A percentile compares a stretch with the other conserved stretches of the same genome.
phyloP scores from a whole-genome alignment of 1,140 invertebrate species.

The Aphelinus certus region DNA sequence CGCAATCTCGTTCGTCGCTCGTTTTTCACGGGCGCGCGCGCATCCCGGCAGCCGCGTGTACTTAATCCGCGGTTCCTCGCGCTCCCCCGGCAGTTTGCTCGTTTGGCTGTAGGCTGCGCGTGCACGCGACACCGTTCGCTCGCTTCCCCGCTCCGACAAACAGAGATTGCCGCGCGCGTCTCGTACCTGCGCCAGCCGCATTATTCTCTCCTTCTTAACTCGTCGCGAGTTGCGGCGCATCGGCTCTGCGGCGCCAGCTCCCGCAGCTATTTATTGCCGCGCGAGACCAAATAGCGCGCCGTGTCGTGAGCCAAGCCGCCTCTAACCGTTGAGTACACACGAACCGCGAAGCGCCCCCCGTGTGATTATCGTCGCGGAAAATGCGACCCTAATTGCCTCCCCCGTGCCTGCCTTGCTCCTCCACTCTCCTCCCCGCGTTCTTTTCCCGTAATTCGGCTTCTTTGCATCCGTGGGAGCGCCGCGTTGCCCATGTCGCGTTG shows the following conservation, averaged over 20 bases:
- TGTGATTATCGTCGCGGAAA: slow-evolving; percentile 48
- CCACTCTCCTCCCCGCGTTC: background rate
- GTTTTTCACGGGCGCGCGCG: no score
- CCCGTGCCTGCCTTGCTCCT: background rate
- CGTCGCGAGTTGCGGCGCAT: background rate
- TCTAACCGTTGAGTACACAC: slow-evolving; percentile 43
- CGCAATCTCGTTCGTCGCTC: no score
- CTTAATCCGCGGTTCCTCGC: background rate
- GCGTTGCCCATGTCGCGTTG: no score
- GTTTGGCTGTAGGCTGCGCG: background rate
- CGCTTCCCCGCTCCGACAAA: background rate
- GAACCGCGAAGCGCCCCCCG: slow-evolving; percentile 37
- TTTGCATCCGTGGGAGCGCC: background rate
- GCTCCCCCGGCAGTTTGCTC: background rate
- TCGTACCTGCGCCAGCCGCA: slow-evolving; percentile 1
- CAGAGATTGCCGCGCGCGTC: background rate
- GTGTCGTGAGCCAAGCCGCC: slow-evolving; percentile 6
- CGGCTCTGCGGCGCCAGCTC: background rate
- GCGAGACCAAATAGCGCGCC: background rate
- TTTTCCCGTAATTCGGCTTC: background rate
- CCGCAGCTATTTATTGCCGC: slow-evolving; percentile 8
- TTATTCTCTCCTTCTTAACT: slow-evolving; percentile 19
- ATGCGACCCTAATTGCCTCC: slow-evolving; percentile 34
- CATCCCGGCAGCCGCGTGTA: background rate
- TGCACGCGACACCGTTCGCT: slow-evolving; percentile 7